Evolutionary conservation across 2,797 vertebrate species (phyloP).

Genomic region (Carduelis carduelis): DNA sequence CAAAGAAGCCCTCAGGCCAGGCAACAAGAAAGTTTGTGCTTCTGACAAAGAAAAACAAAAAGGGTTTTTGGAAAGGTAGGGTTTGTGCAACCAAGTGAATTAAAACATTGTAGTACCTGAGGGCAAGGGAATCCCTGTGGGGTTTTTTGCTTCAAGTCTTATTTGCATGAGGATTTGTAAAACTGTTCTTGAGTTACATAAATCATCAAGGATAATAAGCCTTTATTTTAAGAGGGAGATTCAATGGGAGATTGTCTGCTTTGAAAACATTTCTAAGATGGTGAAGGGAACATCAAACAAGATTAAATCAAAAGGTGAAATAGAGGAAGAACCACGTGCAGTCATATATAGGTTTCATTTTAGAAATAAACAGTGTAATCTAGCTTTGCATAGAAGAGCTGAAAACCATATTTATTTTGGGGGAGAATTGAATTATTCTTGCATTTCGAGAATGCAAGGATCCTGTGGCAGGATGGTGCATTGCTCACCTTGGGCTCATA

Average conservation of each 20-base stretch:
- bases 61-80: conserved; percentile 15
- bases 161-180: conserved; percentile 48
- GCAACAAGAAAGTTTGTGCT: conserved; percentile 38
- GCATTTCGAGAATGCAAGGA: background rate
- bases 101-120: conserved; percentile 22
- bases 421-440: background rate
- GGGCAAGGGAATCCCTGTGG: conserved; percentile 5
- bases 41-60: conserved; percentile 14
- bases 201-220: background rate
- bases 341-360: background rate
- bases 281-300: conserved; percentile 2
- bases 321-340: background rate
- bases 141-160: conserved; percentile 17
- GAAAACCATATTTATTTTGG: background rate
- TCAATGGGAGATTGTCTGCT: conserved; percentile 15
- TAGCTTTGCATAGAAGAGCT: background rate
- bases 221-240: conserved; percentile 24
- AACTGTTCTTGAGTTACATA: conserved; percentile 42
- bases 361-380: background rate
- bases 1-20: conserved; percentile 44
- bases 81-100: conserved; percentile 12
- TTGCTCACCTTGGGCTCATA: background rate
- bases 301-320: conserved; percentile 54
- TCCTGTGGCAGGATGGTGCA: background rate
- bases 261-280: conserved; percentile 18